A percentile compares a stretch with the other conserved stretches of the same genome.
phyloP scores from a whole-genome alignment of 2,113 vertebrate genomes.

The Rhinopomastus cyanomelas region DNA sequence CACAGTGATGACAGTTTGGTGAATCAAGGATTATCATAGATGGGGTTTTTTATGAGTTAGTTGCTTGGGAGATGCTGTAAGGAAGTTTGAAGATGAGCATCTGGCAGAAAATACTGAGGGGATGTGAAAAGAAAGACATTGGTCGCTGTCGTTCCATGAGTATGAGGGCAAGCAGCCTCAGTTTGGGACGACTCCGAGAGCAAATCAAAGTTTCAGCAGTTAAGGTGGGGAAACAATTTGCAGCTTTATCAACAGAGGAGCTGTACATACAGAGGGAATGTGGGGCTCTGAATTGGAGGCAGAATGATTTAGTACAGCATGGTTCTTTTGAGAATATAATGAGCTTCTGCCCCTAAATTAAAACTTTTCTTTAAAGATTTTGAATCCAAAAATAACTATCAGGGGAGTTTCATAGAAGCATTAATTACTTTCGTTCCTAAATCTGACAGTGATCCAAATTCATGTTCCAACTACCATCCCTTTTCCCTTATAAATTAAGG shows the following conservation, averaged over 20 bases:
- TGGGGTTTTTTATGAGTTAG: not conserved
- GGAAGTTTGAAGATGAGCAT: not conserved
- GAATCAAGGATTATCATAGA: not conserved
- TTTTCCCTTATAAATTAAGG: constrained; percentile 68
- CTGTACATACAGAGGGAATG: not conserved
- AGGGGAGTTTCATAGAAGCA: constrained; percentile 63
- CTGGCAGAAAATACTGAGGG: not conserved
- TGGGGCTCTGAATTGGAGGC: constrained; percentile 12
- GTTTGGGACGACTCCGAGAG: not conserved
- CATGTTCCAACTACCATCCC: constrained; percentile 54
- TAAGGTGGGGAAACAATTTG: constrained; percentile 34
- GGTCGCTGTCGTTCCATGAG: not conserved
- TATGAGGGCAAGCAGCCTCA: not conserved
- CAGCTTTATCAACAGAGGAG: not conserved
- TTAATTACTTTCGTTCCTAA: constrained; percentile 72
- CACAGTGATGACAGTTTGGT: not conserved
- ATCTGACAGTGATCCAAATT: constrained; percentile 67
- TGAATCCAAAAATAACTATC: constrained; percentile 67
- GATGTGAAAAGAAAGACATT: not conserved
- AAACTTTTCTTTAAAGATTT: constrained; percentile 70
- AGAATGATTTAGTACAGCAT: constrained; percentile 42
- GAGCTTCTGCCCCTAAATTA: constrained; percentile 67
- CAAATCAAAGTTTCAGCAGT: not conserved
- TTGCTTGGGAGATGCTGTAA: not conserved
- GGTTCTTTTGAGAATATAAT: constrained; percentile 61